Evolutionary conservation across 2,888 invertebrate genomes (phyloP).

Genomic region (Stegana nigrithorax): DNA sequence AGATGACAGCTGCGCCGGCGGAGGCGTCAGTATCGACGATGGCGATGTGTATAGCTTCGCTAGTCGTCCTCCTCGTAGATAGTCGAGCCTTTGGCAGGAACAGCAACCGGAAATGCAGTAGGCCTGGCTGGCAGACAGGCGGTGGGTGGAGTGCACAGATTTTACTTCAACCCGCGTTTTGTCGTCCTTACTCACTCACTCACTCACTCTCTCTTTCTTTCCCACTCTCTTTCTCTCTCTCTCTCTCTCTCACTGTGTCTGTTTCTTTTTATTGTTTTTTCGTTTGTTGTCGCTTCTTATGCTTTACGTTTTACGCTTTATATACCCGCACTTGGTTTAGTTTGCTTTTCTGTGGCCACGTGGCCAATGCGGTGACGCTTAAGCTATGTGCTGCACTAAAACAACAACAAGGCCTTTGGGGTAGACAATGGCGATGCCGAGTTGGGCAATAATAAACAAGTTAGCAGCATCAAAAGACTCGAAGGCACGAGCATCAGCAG

Average conservation of each 20-base stretch:
- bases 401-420: neutral
- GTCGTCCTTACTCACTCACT: slow-evolving; percentile 3
- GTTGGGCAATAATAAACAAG: slow-evolving; percentile 53
- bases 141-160: neutral
- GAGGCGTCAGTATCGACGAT: neutral
- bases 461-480: slow-evolving; percentile 48
- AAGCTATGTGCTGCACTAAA: neutral
- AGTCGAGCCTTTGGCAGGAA: slow-evolving; percentile 47
- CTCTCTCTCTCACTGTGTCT: slow-evolving; percentile 19
- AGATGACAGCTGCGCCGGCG: neutral
- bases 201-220: slow-evolving; percentile 3
- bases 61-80: too few species aligned
- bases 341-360: neutral
- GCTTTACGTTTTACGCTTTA: neutral
- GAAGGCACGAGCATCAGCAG: too few species aligned
- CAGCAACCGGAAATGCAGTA: slow-evolving; percentile 55
- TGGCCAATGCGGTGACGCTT: neutral
- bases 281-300: slow-evolving; percentile 29
- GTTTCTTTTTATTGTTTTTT: slow-evolving; percentile 16
- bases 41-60: slow-evolving; percentile 31
- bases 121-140: too few species aligned
- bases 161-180: neutral
- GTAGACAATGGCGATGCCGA: neutral
- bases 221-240: slow-evolving; percentile 24
- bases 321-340: neutral